Base-by-base conservation (phyloP, 1,140 invertebrate species). In the Galendromus occidentalis region DNA sequence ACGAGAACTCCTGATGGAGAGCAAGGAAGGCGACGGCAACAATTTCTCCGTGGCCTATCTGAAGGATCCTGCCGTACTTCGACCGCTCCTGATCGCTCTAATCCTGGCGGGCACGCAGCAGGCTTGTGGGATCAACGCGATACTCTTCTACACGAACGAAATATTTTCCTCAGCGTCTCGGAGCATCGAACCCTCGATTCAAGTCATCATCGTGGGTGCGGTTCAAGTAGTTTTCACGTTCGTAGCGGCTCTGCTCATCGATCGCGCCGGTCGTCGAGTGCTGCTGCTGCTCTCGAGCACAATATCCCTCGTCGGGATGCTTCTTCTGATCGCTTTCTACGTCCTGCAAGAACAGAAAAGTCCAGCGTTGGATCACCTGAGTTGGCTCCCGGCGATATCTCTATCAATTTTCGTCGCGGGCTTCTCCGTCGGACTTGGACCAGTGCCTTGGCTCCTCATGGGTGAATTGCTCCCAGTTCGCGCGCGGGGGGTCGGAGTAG, bases 71-170 rank as follows among this genome's bases (percentile, higher is more conserved):
- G 79, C 77, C 64, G 83, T 90, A 71, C 69, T 85, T 12, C 85
- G 84, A 68, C 84, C 88, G 0, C 73, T 92, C 14, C 71, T 84
- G 0, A 86, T 93, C 44, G 84, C 86, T 0, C 73, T 94, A 5
- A 86, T 86, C 2, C 78, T 95, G 30, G 93, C 94, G 90, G 83
- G 88, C 72, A 88, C 94, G 80, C 91, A 94, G 79, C 91, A 95
- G 75, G 76, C 92, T 66, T 88, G 85, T 69, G 91, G 91, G 22
- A 91, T 91, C 69, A 93, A 92, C 70, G 89, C 89, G 2, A 85
- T 93, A 28, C 89, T 94, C 69, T 93, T 93, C 73, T 93, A 95
- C 72, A 88, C 89, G 0, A 85, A 85, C 14, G 78, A 78, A 47
- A 92, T 96, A 63, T 95, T 95, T 74, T 76, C 69, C 1, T 79